Base-by-base conservation (phyloP, 2,797 vertebrate species). In the Agapornis canus region DNA sequence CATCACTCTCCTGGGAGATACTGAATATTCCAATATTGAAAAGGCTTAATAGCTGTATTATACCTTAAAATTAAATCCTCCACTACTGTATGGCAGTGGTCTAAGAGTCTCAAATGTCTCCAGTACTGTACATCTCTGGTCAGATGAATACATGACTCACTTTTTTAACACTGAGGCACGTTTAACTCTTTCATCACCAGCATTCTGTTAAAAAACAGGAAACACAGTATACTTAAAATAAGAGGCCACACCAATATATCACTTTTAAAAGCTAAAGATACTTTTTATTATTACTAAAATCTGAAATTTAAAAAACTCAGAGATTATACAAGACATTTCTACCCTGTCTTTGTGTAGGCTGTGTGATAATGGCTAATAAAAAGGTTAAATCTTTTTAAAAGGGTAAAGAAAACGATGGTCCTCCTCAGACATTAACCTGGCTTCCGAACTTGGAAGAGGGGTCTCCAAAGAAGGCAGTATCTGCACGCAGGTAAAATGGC, bases 41-140 rank as follows among this genome's bases (percentile, higher is more conserved):
- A 93, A 78, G 29, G 49, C 26, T 87, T 94, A 92, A 93, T 52
- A 87, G 60, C 18, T 52, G 20, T 56, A 49, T 37, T 75, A 22
- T 14, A 77, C 32, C 49, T 87, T 68, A 91, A 92, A 92, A 91
- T 72, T 69, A 88, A 82, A 77, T 85, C 26, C 68, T 81, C 94
- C 16, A 60, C 26, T 77, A 72, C 37, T 73, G 92, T 66, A 85
- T 49, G 42, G 22, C 69, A 91, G 31, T 45, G 35, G 25, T 52
- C 72, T 91, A 49, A 69, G 35, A 92, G 57, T 79, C 65, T 92
- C 49, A 75, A 37, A 92, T 11, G 1, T 54, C 49, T 83, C 45
- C 49, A 91, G 20, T 20, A 73, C 51, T 40, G 37, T 39, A 26
- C 6, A 60, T 80, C 40, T 85, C 60, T 2, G 2, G 39, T 57